Conservation (phyloP, 2,113 vertebrate species). For the Sapajus apella region DNA sequence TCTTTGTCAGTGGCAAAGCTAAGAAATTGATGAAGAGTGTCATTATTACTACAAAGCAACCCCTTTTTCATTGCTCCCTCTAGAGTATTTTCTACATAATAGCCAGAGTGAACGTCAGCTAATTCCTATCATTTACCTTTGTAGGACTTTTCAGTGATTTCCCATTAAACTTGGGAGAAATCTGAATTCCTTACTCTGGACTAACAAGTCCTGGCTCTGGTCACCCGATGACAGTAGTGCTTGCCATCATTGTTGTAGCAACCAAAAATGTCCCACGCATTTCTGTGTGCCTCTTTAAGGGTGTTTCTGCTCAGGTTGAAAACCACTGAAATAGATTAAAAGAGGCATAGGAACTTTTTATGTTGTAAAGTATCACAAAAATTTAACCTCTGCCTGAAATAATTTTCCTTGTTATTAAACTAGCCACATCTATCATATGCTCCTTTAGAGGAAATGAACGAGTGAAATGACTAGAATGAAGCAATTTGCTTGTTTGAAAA, state of each 20-base stretch:
- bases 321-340: background rate
- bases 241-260: background rate
- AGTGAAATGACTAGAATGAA: background rate
- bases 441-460: background rate
- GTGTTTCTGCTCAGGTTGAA: background rate
- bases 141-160: slow-evolving; percentile 14
- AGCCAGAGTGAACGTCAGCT: background rate
- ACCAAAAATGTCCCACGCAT: background rate
- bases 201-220: background rate
- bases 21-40: background rate
- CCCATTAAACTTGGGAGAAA: background rate
- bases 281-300: background rate
- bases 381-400: background rate
- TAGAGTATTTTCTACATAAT: background rate
- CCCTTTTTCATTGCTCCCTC: background rate
- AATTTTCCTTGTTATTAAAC: background rate
- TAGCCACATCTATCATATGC: background rate
- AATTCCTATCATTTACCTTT: background rate
- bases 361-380: slow-evolving; percentile 20
- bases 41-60: background rate
- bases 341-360: background rate
- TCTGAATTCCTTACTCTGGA: background rate
- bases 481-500: background rate
- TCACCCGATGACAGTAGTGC: background rate
- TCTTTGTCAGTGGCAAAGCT: background rate